Evolutionary conservation across 2,797 vertebrate genomes (phyloP).

Genomic region (Okamejei kenojei): DNA sequence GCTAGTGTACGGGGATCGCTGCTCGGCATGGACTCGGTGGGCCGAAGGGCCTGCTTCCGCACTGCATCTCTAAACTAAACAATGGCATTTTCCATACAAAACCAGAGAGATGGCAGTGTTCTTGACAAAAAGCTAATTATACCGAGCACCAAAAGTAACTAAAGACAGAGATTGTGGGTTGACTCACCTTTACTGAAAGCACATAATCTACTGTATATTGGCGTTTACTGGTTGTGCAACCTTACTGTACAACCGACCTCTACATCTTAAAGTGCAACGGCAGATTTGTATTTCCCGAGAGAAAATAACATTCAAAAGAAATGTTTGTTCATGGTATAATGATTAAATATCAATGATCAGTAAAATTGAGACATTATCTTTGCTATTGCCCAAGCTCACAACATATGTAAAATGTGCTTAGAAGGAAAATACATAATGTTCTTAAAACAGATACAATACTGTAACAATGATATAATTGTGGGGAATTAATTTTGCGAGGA

Average conservation of each 20-base stretch:
- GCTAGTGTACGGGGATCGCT: too few relatives aligned
- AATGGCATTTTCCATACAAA: not conserved
- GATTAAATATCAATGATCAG: too few relatives aligned
- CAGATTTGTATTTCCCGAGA: not conserved
- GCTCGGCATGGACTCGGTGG: too few relatives aligned
- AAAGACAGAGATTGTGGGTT: not conserved
- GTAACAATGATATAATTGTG: too few relatives aligned
- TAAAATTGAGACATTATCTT: too few relatives aligned
- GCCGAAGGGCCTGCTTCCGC: too few relatives aligned
- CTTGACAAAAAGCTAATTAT: not conserved
- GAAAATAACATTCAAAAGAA: not conserved
- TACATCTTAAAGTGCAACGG: not conserved
- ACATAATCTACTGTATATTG: not conserved
- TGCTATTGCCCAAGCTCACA: too few relatives aligned
- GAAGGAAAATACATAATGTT: too few relatives aligned
- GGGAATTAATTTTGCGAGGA: not conserved
- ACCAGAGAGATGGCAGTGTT: not conserved
- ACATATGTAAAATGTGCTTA: too few relatives aligned
- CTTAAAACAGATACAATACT: too few relatives aligned
- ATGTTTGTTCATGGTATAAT: not conserved
- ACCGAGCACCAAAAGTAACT: too few relatives aligned
- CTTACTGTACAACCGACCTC: not conserved
- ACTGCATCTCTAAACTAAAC: not conserved
- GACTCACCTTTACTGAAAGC: not conserved
- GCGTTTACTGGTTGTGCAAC: not conserved